Evolutionary conservation across 2,113 vertebrate genomes (phyloP), one percentile per base, ranked within the genome.

Genomic region (Bufo bufo): DNA sequence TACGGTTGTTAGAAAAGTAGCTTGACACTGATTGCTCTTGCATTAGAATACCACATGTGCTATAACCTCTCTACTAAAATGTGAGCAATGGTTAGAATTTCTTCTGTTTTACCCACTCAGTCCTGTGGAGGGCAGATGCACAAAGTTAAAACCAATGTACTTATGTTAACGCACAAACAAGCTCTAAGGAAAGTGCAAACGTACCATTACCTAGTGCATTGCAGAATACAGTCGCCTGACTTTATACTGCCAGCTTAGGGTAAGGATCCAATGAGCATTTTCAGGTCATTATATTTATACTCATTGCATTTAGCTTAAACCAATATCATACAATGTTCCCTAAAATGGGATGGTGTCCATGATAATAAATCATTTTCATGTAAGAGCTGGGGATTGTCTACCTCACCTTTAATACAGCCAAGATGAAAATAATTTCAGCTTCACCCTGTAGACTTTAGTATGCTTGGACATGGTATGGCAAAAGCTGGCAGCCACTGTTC

Each of bases 401-500:
- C 11, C 54, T 49, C 8, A 77, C 19, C 13, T 43, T 74, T 33
- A 50, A 80, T 33, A 13, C 10, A 80, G 52, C 23, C 77, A 58
- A 14, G 19, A 58, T 54, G 20, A 58, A 56, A 2, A 5, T 3
- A 19, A 16, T 50, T 23, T 69, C 10, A 9, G 6, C 52, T 16
- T 33, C 33, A 45, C 84, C 84, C 43, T 75, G 52, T 56, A 23
- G 49, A 14, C 77, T 17, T 85, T 90, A 95, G 83, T 95, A 95
- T 4, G 93, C 94, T 54, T 93, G 94, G 43, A 94, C 94, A 91
- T 94, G 94, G 84, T 94, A 93, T 16, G 93, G 92, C 54, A 95
- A 80, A 47, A 95, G 91, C 91, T 95, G 95, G 84, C 94, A 98
- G 33, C 97, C 97, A 90, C 97, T 97, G 96, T 97, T 98, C 92